A percentile compares a stretch with the other conserved stretches of the same genome.
Conservation (phyloP, 1,140 invertebrate genomes). For the Ridgeia piscesae region DNA sequence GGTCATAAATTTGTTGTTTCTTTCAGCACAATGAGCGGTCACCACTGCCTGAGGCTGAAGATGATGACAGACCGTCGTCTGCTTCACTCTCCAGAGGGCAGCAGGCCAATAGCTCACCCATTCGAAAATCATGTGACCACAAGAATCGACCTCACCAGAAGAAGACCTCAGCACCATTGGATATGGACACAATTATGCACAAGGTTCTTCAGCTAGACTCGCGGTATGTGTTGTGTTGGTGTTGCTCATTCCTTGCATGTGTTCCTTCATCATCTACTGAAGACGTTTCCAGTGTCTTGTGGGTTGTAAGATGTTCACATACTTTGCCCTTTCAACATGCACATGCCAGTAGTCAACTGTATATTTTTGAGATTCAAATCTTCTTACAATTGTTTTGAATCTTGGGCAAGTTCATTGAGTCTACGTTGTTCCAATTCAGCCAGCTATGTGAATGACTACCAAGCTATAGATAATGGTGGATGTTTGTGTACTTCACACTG, state of each 20-base stretch:
- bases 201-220: conserved; percentile 25
- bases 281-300: too few species aligned
- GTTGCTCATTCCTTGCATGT: background rate
- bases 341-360: too few species aligned
- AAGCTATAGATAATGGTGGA: too few species aligned
- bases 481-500: too few species aligned
- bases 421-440: too few species aligned
- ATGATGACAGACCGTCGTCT: conserved; percentile 10
- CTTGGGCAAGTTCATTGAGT: too few species aligned
- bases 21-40: conserved; percentile 10
- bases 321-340: too few species aligned
- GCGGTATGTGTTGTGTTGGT: conserved; percentile 5
- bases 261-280: background rate
- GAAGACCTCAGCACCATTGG: background rate
- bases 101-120: background rate
- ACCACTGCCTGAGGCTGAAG: background rate
- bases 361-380: too few species aligned
- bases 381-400: too few species aligned
- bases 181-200: conserved; percentile 18
- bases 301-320: too few species aligned
- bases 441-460: too few species aligned
- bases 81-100: background rate
- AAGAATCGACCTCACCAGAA: background rate
- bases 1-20: background rate
- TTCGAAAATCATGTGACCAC: background rate